Base-by-base conservation (phyloP, 2,113 vertebrate genomes). In the Dipodomys spectabilis region DNA sequence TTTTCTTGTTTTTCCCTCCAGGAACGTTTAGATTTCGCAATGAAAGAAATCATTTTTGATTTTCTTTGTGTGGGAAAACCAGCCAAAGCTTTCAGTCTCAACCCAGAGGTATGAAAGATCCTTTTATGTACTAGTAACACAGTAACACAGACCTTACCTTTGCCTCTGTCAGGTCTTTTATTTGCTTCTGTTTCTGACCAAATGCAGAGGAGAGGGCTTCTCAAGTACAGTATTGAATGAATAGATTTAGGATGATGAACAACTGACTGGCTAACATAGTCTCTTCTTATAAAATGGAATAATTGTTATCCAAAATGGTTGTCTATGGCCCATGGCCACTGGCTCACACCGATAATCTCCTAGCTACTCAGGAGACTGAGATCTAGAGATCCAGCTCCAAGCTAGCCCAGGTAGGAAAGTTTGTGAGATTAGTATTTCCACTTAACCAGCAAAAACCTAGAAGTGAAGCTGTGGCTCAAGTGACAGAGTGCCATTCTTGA, bases 41-140 rank as follows among this genome's bases (percentile, higher is more conserved):
- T 99, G 99, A 99, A 99, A 97, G 99, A 99, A 98, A 99, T 99
- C 93, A 99, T 99, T 97, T 99, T 99, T 98, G 99, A 99, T 97
- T 99, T 99, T 93, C 98, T 99, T 95, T 99, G 99, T 97, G 99
- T 99, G 82, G 99, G 99, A 96, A 99, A 99, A 97, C 99, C 99
- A 95, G 99, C 99, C 93, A 99, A 99, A 98, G 99, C 99, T 90
- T 99, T 99, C 98, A 99, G 99, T 98, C 99, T 99, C 95, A 99
- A 99, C 92, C 99, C 99, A 91, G 99, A 99, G 99, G 99, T 99
- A 99, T 45, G 97, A 92, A 39, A 68, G 15, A 39, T n/a, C 88
- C 85, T 73, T 92, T 65, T 4, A 2, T 16, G 25, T 23, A 19
- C 77, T 62, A 62, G 16, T 62, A 71, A 93, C 91, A 32, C 2